Evolutionary conservation across 2,113 vertebrate genomes (phyloP).

Genomic region (Baryphthengus martii): DNA sequence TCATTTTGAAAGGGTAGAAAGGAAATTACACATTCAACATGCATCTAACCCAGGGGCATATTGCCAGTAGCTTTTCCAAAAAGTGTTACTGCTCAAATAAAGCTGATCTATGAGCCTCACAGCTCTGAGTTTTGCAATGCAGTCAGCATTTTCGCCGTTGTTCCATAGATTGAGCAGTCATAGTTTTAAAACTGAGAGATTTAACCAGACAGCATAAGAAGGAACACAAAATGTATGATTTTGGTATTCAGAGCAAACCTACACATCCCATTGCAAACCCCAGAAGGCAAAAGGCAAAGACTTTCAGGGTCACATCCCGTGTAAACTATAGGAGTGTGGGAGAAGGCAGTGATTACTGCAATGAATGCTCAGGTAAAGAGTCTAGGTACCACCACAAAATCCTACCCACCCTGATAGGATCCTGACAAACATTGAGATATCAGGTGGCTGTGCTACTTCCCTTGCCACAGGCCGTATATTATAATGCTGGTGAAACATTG

Average conservation of each 20-base stretch:
- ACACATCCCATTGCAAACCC: neutral
- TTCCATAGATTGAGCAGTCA: conserved; percentile 36
- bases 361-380: neutral
- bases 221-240: neutral
- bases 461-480: rapidly evolving
- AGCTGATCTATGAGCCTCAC: conserved; percentile 45
- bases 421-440: neutral
- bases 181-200: conserved; percentile 15
- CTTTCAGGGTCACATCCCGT: neutral
- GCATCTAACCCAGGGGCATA: neutral
- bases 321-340: neutral
- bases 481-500: neutral
- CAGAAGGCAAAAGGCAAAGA: neutral
- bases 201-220: neutral
- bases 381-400: neutral
- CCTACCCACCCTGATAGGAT: neutral
- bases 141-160: conserved; percentile 51
- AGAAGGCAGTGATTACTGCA: neutral
- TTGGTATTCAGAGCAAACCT: neutral
- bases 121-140: conserved; percentile 3
- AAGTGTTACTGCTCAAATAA: conserved; percentile 47
- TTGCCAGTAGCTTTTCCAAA: neutral
- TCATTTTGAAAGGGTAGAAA: neutral
- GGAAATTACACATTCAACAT: neutral
- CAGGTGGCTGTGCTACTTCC: rapidly evolving